Base-by-base conservation (phyloP, 2,797 vertebrate genomes). In the Enoplosus armatus region DNA sequence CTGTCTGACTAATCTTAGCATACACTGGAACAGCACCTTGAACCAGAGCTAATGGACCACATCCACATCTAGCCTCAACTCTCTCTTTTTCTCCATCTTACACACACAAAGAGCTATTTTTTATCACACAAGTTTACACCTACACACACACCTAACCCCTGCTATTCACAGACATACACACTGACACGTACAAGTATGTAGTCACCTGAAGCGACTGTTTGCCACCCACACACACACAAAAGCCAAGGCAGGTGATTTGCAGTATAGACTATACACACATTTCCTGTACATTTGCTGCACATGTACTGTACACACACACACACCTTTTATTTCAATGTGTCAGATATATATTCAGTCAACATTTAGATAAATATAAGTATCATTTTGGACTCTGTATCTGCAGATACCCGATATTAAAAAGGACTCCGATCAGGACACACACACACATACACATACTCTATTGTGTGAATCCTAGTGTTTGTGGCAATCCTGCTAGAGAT, bases 1-100 rank as follows among this genome's bases (percentile, higher is more conserved):
- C 75, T 82, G 84, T 78, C 85, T 84, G 78, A 89, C 77, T 85
- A 85, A 87, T 85, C 61, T 75, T 59, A 77, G 71, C 61, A 66
- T 54, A 56, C 69, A 77, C 61, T 68, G 39, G 61, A 84, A 75
- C 69, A 64, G 66, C 51, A 84, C 83, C 89, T 82, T 89, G 82
- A 85, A 88, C 78, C 67, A 68, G 53, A 85, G 87, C 77, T 88
- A 89, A 93, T 85, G 61, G 83, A 89, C 66, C 83, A 75, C 35
- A 75, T 77, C 82, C 67, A 84, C 70, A 77, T 73, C 43, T 51
- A 50, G 29, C 75, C 35, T 78, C 31, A 26, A 29, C 70, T 65
- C 61, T 58, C 24, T 39, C 14, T 73, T 66, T 71, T 62, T 63
- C 53, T 77, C 50, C 29, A 18, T 53, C 53, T 29, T 20, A 33